These are phyloP conservation scores for Diorhabda carinulata DNA, from an alignment of 1,140 invertebrate species.

Conservation along the genomic window DNA sequence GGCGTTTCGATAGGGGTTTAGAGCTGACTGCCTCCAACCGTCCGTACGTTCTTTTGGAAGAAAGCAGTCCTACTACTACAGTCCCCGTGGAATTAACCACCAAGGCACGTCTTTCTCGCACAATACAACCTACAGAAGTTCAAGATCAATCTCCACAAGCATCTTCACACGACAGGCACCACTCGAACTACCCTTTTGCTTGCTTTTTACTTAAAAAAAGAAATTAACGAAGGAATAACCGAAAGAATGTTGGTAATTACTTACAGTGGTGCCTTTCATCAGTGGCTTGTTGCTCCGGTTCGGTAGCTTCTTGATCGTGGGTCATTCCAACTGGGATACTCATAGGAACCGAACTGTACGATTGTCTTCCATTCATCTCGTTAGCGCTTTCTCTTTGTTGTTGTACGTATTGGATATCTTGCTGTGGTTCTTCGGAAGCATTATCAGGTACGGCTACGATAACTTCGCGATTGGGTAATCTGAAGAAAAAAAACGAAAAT, in stretches of 20 bases:
- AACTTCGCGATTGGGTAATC: constrained; percentile 48
- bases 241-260: constrained; percentile 25
- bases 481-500: background rate
- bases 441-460: constrained; percentile 40
- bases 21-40: too few relatives aligned
- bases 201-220: too few relatives aligned
- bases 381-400: constrained; percentile 46
- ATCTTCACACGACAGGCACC: too few relatives aligned
- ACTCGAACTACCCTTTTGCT: too few relatives aligned
- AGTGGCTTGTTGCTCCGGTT: constrained; percentile 44
- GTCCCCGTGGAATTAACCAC: too few relatives aligned
- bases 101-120: too few relatives aligned
- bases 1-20: too few relatives aligned
- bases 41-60: too few relatives aligned
- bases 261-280: constrained; percentile 60
- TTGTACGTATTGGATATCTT: constrained; percentile 28
- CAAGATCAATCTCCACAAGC: too few relatives aligned
- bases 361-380: constrained; percentile 51
- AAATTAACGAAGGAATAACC: too few relatives aligned
- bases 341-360: constrained; percentile 51
- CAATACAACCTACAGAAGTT: too few relatives aligned
- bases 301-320: constrained; percentile 41
- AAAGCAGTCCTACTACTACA: too few relatives aligned
- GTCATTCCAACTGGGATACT: constrained; percentile 56
- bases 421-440: constrained; percentile 35